Evolutionary conservation across 2,888 invertebrate genomes (phyloP).

Genomic region (Ochropacha duplaris): DNA sequence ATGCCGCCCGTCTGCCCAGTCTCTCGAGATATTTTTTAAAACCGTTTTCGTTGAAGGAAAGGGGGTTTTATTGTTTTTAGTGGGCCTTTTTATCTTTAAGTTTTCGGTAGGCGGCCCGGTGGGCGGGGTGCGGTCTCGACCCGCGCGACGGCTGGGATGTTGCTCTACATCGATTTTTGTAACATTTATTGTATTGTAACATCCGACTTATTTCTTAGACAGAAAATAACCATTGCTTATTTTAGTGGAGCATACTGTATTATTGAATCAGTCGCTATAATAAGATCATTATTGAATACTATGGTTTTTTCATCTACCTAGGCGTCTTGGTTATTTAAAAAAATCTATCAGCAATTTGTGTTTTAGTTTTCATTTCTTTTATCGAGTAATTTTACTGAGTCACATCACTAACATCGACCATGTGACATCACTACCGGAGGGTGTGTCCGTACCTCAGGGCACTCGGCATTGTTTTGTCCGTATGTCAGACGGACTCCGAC

Average conservation of each 20-base stretch:
- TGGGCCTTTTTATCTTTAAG: conserved; percentile 61
- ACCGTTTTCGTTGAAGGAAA: conserved; percentile 56
- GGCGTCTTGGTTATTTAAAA: no score
- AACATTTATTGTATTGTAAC: conserved; percentile 3
- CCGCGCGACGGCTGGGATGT: conserved; percentile 36
- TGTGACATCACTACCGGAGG: conserved; percentile 59
- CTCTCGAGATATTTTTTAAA: conserved; percentile 36
- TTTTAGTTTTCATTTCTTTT: no score
- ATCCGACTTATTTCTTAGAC: no score
- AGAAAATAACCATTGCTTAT: no score
- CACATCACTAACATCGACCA: conserved; percentile 3
- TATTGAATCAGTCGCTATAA: no score
- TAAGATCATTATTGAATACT: no score
- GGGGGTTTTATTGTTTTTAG: conserved; percentile 74
- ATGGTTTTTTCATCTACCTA: no score
- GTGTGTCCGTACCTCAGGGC: conserved; percentile 74
- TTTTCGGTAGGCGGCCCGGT: conserved; percentile 76
- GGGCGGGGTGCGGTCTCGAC: conserved; percentile 58
- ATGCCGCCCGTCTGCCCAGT: conserved; percentile 39
- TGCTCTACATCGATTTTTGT: conserved; percentile 40
- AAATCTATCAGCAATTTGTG: no score
- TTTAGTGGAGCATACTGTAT: no score
- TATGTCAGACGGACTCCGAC: conserved; percentile 72
- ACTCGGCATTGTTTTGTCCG: conserved; percentile 76
- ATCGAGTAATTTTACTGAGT: conserved; percentile 31